Base-by-base conservation (phyloP, 1,140 invertebrate genomes). In the Rhopalosiphum padi region DNA sequence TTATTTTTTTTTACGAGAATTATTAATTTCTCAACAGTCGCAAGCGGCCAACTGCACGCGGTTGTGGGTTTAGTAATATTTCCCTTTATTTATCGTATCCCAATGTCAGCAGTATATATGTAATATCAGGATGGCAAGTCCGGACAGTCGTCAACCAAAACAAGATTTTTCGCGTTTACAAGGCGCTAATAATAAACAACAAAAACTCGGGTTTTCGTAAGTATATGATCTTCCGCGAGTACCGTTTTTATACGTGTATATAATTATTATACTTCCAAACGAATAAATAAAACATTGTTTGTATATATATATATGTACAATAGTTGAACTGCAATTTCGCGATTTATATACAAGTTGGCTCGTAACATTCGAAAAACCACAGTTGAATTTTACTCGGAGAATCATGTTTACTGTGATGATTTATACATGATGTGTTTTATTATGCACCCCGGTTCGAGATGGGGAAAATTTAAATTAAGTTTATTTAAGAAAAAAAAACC, bases 21-120 rank as follows among this genome's bases (percentile, higher is more conserved):
- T 53, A 89, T 53, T 89, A 30, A 55, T 55, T 55, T 89, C 51
- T 89, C 53, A 55, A 89, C 48, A 51, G 87, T 88, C 48, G 46
- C 30, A n/a, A 35, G 35, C 6, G 37, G 35, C 37, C 7, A 37
- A 37, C 35, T n/a, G 60, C 60, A n/a, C n/a, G 3, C 15, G 30
- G 60, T n/a, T 68, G n/a, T 68, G 30, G 60, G 60, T 18, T 68
- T 68, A 77, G 60, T 77, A n/a, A 77, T 35, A 77, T 77, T 77
- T 77, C 6, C 15, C 60, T n/a, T n/a, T 77, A 77, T 77, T 77
- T n/a, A 77, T 77, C 60, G 30, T n/a, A n/a, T n/a, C 30, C 60
- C 15, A 68, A 60, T 68, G 60, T n/a, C 30, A n/a, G 60, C 60
- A 15, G 30, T 68, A n/a, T 30, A n/a, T 15, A 22, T 68, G 41